Evolutionary conservation across 2,888 invertebrate species (phyloP).

Genomic region (Lasioglossum marginatum): DNA sequence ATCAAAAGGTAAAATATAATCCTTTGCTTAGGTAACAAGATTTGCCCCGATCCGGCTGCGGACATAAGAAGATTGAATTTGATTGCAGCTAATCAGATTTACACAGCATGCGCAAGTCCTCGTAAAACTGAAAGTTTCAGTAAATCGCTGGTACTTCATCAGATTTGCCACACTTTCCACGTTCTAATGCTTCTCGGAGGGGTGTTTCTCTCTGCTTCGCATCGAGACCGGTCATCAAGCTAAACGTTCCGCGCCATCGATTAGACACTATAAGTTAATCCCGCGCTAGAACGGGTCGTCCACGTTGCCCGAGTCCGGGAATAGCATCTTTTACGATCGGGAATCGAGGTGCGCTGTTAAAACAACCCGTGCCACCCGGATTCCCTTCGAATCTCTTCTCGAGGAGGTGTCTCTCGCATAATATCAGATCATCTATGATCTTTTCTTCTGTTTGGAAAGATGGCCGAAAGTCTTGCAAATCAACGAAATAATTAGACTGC

Average conservation of each 20-base stretch:
- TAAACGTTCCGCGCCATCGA: constrained; percentile 18
- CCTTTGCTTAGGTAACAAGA: not conserved
- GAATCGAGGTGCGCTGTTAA: not conserved
- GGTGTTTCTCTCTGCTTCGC: not conserved
- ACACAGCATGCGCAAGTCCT: not conserved
- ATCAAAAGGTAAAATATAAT: not conserved
- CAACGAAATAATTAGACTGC: constrained; percentile 7
- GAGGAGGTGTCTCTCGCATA: not conserved
- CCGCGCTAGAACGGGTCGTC: not conserved
- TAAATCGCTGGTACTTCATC: not conserved
- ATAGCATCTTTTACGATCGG: constrained; percentile 42
- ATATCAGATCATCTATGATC: not conserved
- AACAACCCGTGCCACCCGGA: not conserved
- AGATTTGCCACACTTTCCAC: not conserved
- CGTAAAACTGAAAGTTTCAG: not conserved
- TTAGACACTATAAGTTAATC: constrained; percentile 23
- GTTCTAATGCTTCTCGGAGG: not conserved
- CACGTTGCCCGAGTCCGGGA: not conserved
- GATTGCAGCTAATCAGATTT: constrained; percentile 1
- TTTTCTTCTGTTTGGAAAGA: not conserved
- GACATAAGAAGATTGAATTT: not conserved
- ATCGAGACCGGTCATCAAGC: constrained; percentile 16
- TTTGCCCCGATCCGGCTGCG: not conserved
- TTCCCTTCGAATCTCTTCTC: not conserved
- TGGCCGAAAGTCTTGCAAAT: not conserved